Conservation (phyloP, 2,888 invertebrate genomes). For the Luperina testacea region DNA sequence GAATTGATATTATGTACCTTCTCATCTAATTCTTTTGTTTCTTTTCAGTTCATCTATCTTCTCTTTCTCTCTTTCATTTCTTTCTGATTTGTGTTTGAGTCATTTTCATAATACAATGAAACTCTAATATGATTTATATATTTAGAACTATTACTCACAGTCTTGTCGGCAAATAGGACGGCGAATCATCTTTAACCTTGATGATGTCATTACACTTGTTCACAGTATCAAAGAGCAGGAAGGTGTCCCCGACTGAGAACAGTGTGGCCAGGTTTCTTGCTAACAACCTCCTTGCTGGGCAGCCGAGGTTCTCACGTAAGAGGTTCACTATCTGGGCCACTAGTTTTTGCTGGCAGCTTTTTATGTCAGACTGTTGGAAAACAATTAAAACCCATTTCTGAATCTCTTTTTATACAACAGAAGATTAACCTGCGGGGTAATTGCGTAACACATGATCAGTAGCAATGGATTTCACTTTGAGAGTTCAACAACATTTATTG, state of each 20-base stretch:
- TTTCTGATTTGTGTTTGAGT: neutral
- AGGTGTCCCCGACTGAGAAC: slow-evolving; percentile 99
- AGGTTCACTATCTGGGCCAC: slow-evolving; percentile 98
- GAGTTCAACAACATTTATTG: too few relatives aligned
- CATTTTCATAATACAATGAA: neutral
- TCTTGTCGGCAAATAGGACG: slow-evolving; percentile 97
- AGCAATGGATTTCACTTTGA: too few relatives aligned
- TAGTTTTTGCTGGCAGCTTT: slow-evolving; percentile 98
- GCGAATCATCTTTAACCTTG: slow-evolving; percentile 99
- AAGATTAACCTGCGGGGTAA: neutral
- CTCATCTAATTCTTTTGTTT: too few relatives aligned
- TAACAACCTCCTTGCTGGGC: slow-evolving; percentile 97
- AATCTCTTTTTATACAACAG: neutral
- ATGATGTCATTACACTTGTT: slow-evolving; percentile 99
- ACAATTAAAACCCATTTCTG: slow-evolving; percentile 67
- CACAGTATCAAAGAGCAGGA: slow-evolving; percentile 98
- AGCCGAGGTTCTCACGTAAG: slow-evolving; percentile 97
- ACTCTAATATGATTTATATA: neutral
- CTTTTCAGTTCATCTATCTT: too few relatives aligned
- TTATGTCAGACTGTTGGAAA: slow-evolving; percentile 95
- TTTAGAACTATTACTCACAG: slow-evolving; percentile 92
- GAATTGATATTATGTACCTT: too few relatives aligned
- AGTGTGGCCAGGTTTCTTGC: slow-evolving; percentile 97
- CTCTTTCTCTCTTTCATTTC: neutral
- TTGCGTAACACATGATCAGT: too few relatives aligned